phyloP scores from a whole-genome alignment of 2,113 vertebrate genomes.

The Microcebus jonahi region DNA sequence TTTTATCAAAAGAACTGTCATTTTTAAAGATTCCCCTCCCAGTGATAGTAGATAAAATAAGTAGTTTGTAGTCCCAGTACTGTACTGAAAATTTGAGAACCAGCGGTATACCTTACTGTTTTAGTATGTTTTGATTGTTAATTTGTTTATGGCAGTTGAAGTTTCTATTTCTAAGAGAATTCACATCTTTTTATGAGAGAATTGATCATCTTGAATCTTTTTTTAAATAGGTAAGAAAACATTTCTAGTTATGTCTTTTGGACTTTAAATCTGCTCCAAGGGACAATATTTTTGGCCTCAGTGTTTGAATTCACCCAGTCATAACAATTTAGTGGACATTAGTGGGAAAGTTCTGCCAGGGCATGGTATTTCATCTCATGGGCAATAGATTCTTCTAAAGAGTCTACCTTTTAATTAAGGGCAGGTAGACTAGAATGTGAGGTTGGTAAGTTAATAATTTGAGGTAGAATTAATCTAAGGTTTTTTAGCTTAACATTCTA shows the following conservation, averaged over 20 bases:
- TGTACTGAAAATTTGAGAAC: not conserved
- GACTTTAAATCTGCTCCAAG: not conserved
- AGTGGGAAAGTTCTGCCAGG: not conserved
- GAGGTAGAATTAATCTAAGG: not conserved
- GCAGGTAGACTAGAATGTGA: not conserved
- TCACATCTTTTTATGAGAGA: not conserved
- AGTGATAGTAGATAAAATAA: not conserved
- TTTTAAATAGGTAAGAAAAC: not conserved
- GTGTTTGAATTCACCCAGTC: not conserved
- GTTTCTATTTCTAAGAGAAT: constrained; percentile 16
- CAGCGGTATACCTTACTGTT: not conserved
- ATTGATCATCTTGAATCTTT: not conserved
- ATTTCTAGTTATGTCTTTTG: not conserved
- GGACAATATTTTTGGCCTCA: not conserved
- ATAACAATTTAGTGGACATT: not conserved
- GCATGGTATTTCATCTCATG: not conserved
- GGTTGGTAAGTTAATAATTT: not conserved
- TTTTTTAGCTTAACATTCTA: constrained; percentile 6
- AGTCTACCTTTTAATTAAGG: not conserved
- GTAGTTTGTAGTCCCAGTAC: not conserved
- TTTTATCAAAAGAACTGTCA: not conserved
- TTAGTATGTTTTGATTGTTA: not conserved
- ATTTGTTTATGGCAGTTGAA: not conserved
- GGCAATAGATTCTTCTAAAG: not conserved
- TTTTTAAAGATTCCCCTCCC: not conserved